Conservation (phyloP, 1,140 invertebrate genomes). For the Cyclargus thomasi region DNA sequence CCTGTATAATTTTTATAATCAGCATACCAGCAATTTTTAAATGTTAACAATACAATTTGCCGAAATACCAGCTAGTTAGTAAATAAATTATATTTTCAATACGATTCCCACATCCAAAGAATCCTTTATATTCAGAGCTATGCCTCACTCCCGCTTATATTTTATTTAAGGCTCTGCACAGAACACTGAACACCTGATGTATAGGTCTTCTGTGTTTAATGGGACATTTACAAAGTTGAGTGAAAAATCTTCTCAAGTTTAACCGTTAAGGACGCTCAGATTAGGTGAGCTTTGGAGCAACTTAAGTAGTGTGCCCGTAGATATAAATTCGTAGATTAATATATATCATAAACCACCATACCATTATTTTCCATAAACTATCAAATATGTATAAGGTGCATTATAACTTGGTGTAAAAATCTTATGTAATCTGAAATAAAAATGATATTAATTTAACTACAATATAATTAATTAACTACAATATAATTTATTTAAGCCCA, state of each 20-base stretch:
- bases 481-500: too few species aligned
- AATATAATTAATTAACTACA: too few species aligned
- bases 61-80: background rate
- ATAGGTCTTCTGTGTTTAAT: slow-evolving; percentile 14
- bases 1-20: too few species aligned
- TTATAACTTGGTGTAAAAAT: too few species aligned
- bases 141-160: slow-evolving; percentile 8
- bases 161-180: slow-evolving; percentile 11
- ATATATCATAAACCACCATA: background rate
- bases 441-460: too few species aligned
- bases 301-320: slow-evolving; percentile 4
- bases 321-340: slow-evolving; percentile 3
- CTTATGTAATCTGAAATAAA: too few species aligned
- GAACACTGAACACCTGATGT: slow-evolving; percentile 15
- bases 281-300: slow-evolving; percentile 8
- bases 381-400: too few species aligned
- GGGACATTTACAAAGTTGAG: slow-evolving; percentile 15
- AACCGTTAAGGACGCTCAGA: slow-evolving; percentile 14
- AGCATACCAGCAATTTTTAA: too few species aligned
- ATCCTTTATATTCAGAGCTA: background rate
- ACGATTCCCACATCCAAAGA: background rate
- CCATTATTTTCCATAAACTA: too few species aligned
- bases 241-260: slow-evolving; percentile 16
- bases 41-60: background rate
- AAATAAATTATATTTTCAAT: background rate